Conservation (phyloP, 1,140 invertebrate genomes). For the Brachionus rotundiformis region DNA sequence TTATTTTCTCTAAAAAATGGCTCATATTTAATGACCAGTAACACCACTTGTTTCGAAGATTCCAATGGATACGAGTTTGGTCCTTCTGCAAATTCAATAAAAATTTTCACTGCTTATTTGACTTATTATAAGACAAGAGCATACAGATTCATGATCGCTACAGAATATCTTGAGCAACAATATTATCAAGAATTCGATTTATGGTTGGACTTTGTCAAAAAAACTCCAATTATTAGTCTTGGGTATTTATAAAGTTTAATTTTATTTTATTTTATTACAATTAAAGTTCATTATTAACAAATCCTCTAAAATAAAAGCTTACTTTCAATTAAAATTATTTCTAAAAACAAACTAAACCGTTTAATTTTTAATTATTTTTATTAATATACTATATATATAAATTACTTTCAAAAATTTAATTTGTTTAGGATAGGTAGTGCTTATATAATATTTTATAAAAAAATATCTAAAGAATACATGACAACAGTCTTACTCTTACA, state of each 20-base stretch:
- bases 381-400: too few relatives aligned
- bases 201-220: neutral
- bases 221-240: neutral
- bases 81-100: neutral
- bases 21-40: neutral
- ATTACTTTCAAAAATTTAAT: too few relatives aligned
- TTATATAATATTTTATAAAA: too few relatives aligned
- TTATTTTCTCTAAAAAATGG: conserved; percentile 39
- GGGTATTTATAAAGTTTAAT: neutral
- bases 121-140: neutral
- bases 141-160: conserved; percentile 33
- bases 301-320: too few relatives aligned
- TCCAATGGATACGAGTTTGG: neutral
- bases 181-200: conserved; percentile 46
- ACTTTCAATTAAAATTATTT: too few relatives aligned
- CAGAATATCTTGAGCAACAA: conserved; percentile 1
- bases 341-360: too few relatives aligned
- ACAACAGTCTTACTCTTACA: too few relatives aligned
- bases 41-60: conserved; percentile 32
- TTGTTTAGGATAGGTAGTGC: too few relatives aligned
- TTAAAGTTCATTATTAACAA: too few relatives aligned
- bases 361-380: too few relatives aligned
- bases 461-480: too few relatives aligned
- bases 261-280: neutral
- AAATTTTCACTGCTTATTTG: conserved; percentile 11